Conservation (phyloP, 2,113 vertebrate species). For the Atractosteus spatula region DNA sequence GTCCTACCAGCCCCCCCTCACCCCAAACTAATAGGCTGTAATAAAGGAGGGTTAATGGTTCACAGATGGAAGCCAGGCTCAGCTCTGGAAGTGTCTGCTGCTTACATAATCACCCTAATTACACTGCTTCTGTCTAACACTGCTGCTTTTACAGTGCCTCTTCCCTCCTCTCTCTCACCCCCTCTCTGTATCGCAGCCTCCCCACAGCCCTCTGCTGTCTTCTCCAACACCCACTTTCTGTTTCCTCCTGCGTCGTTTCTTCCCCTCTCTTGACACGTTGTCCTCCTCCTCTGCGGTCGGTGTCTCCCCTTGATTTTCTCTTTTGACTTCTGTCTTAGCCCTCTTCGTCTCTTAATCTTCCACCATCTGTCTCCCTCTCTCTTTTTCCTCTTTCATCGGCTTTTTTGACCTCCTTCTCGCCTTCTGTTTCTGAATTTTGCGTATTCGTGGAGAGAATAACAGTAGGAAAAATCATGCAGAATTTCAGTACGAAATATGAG, state of each 20-base stretch:
- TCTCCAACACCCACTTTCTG: background rate
- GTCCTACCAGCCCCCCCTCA: background rate
- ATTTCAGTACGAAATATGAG: too few species aligned
- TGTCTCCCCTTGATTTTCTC: background rate
- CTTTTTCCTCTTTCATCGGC: background rate
- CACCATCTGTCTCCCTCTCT: background rate
- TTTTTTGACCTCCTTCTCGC: background rate
- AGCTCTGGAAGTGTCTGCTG: conserved; percentile 11
- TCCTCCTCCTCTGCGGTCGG: background rate
- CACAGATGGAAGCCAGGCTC: conserved; percentile 23
- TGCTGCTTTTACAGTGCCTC: background rate
- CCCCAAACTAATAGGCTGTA: conserved; percentile 4
- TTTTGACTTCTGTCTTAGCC: background rate
- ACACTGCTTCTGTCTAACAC: background rate
- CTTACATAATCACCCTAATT: conserved; percentile 18
- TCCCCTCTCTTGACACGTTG: background rate
- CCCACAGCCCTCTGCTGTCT: background rate
- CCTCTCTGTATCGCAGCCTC: background rate
- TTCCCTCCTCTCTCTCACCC: background rate
- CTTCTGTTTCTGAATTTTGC: background rate
- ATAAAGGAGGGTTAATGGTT: conserved; percentile 25
- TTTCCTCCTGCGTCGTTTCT: background rate
- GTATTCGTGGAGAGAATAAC: too few species aligned
- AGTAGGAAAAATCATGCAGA: too few species aligned
- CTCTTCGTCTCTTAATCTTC: background rate